Percentiles rank a stretch among this genome's conserved stretches.
Conservation (phyloP, 1,140 invertebrate species). For the Vanessa tameamea region DNA sequence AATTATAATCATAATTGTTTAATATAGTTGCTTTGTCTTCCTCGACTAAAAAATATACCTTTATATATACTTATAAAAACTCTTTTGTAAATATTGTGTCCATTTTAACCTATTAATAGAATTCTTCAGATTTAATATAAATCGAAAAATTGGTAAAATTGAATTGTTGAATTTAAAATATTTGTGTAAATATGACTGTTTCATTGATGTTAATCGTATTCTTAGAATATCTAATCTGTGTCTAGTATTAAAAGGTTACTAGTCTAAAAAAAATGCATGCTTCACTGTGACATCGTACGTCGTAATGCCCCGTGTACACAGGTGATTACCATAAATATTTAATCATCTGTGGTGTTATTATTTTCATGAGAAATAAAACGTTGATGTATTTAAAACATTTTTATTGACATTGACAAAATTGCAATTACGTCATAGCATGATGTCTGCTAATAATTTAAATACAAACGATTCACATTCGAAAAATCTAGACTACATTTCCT, state of each 20-base stretch:
- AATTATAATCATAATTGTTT: background rate
- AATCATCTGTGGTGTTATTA: conserved; percentile 16
- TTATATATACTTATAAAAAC: conserved; percentile 12
- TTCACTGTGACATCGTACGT: conserved; percentile 20
- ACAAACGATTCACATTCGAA: conserved; percentile 10
- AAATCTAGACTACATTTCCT: conserved; percentile 46
- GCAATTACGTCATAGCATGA: background rate
- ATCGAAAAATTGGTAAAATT: background rate
- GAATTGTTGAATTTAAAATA: conserved; percentile 30
- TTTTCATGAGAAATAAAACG: conserved; percentile 19
- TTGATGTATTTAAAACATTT: conserved; percentile 27
- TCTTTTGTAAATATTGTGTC: conserved; percentile 12
- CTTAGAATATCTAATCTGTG: conserved; percentile 5
- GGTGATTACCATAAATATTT: conserved; percentile 15
- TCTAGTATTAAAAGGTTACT: conserved; percentile 11
- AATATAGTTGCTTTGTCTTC: background rate
- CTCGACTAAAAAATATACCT: conserved; percentile 5
- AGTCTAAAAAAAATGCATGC: conserved; percentile 24
- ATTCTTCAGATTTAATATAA: background rate
- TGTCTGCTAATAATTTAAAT: background rate
- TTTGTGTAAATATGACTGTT: conserved; percentile 29
- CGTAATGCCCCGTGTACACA: conserved; percentile 13
- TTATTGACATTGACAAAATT: conserved; percentile 7
- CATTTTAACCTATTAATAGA: conserved; percentile 1
- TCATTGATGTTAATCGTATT: conserved; percentile 30